A percentile compares a stretch with the other conserved stretches of the same genome.
Evolutionary conservation across 2,888 invertebrate species (phyloP).

Genomic region (Aleiodes alternator): DNA sequence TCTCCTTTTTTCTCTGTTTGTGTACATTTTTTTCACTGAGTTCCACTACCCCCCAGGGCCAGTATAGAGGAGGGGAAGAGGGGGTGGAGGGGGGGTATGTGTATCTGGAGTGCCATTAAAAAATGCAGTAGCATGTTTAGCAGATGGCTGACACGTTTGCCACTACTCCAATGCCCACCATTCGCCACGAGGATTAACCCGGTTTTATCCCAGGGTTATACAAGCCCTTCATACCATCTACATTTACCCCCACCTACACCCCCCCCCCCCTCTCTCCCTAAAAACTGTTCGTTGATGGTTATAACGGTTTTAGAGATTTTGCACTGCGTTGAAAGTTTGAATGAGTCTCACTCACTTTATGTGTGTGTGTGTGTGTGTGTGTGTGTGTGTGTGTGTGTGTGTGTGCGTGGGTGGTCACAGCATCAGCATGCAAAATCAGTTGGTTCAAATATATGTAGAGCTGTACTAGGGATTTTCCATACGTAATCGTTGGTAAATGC

Average conservation of each 20-base stretch:
- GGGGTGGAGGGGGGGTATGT: too few relatives aligned
- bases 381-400: too few relatives aligned
- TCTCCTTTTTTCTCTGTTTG: too few relatives aligned
- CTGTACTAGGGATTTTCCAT: too few relatives aligned
- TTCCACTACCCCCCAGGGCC: too few relatives aligned
- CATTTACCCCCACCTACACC: background rate
- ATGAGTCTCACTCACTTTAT: background rate
- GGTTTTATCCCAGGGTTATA: constrained; percentile 6
- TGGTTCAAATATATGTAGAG: too few relatives aligned
- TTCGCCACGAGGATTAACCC: constrained; percentile 18
- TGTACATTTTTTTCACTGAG: too few relatives aligned
- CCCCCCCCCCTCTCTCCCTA: too few relatives aligned
- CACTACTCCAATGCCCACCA: constrained; percentile 15
- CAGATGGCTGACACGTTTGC: constrained; percentile 30
- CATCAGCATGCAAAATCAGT: too few relatives aligned
- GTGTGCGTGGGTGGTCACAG: background rate
- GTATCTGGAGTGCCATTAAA: constrained; percentile 18
- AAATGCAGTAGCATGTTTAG: constrained; percentile 32
- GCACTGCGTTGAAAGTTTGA: constrained; percentile 12
- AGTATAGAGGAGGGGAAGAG: too few relatives aligned
- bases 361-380: background rate
- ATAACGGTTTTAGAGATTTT: constrained; percentile 24
- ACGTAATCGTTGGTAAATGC: too few relatives aligned
- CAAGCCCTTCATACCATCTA: constrained; percentile 17
- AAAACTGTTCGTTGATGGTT: constrained; percentile 9